Evolutionary conservation across 1,140 invertebrate genomes (phyloP), one percentile per base, ranked within the genome.

Genomic region (Stegodyphus dumicola): DNA sequence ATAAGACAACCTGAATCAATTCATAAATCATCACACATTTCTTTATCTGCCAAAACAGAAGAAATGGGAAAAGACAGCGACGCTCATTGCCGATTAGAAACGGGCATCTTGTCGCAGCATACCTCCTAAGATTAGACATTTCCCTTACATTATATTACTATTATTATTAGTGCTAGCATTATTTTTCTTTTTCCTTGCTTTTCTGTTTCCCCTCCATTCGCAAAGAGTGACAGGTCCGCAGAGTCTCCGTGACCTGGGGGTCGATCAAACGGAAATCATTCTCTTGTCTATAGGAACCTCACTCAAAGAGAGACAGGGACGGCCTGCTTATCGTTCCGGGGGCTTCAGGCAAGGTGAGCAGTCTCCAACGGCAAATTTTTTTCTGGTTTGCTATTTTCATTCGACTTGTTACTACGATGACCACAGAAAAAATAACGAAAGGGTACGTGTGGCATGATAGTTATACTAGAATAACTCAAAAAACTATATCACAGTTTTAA

Each of bases 241-340:
- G 74, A 52, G 66, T 77, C 51, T 70, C 54, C 17, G 67, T 81
- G 69, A 81, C 78, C 78, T 49, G 18, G 67, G 69, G 78, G 78
- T 81, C 67, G 78, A 81, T 81, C 67, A 64, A 81, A 73, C 78
- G 78, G 78, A 81, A 81, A 81, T 81, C 78, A 81, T 81, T 81
- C 78, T 65, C 78, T 81, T 81, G 78, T 81, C 78, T 81, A 81
- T 73, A 73, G 67, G 69, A 81, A 73, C 67, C 78, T 81, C 77
- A 60, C 78, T 81, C 78, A 49, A 81, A 51, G 18, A 13, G 51
- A 67, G 69, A 9, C 15, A 10, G 69, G 65, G 18, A 13, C 60
- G 67, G 69, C 5, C 15, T 60, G 69, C 67, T 81, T 73, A 73
- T 81, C 69, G 67, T 73, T 18, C 49, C 9, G 11, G 48, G 10